A percentile compares a stretch with the other conserved stretches of the same genome.
Conservation (phyloP, 2,888 invertebrate genomes). For the Pegoplata infirma region DNA sequence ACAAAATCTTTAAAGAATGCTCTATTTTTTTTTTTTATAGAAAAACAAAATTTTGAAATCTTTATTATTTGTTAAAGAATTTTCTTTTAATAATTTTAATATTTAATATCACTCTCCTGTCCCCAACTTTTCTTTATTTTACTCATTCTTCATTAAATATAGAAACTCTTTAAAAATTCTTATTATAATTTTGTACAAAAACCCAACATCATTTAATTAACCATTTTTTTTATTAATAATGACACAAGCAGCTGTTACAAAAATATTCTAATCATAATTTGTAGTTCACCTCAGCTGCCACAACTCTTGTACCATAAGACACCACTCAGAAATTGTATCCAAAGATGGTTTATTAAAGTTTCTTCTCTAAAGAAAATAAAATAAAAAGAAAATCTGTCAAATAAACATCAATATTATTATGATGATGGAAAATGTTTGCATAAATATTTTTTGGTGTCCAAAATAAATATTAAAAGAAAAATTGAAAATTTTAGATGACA, state of each 20-base stretch:
- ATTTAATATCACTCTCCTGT: too few relatives aligned
- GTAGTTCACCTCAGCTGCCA: too few relatives aligned
- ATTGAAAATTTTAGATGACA: too few relatives aligned
- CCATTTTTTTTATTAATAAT: conserved; percentile 29
- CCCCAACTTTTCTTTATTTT: too few relatives aligned
- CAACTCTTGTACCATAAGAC: too few relatives aligned
- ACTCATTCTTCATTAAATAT: not conserved
- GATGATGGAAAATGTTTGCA: conserved; percentile 14
- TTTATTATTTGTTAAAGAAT: too few relatives aligned
- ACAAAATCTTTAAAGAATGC: too few relatives aligned
- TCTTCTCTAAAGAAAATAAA: not conserved
- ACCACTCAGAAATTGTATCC: too few relatives aligned
- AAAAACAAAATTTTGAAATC: too few relatives aligned
- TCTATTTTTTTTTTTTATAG: too few relatives aligned
- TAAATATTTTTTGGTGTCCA: not conserved
- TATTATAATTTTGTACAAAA: not conserved
- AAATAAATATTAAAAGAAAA: not conserved
- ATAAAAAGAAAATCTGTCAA: not conserved
- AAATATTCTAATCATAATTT: conserved; percentile 11
- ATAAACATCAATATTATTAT: conserved; percentile 30
- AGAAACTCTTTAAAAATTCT: not conserved
- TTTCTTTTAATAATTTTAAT: too few relatives aligned
- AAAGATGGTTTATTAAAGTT: not conserved
- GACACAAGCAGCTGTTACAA: conserved; percentile 28
- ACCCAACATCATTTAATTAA: conserved; percentile 21